phyloP scores from a whole-genome alignment of 2,797 vertebrate species.

The Phoxinus dragarum region DNA sequence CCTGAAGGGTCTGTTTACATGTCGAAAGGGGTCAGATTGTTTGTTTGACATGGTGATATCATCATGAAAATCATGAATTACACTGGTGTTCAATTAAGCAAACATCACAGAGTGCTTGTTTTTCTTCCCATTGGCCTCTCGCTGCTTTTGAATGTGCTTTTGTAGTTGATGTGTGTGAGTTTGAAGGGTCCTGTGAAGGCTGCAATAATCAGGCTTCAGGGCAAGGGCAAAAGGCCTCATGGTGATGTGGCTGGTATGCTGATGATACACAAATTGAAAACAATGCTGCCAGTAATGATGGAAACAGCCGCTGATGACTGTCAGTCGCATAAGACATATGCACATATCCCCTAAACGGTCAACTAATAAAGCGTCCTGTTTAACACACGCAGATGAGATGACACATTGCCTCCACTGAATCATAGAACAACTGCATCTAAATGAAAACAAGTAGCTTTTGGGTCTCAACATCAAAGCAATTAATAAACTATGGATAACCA shows the following conservation, averaged over 20 bases:
- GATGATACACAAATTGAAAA: slow-evolving; percentile 22
- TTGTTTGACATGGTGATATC: slow-evolving; percentile 67
- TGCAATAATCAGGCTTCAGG: slow-evolving; percentile 13
- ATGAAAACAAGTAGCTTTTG: slow-evolving; percentile 84
- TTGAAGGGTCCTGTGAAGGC: slow-evolving; percentile 27
- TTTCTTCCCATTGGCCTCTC: slow-evolving; percentile 60
- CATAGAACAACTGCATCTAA: slow-evolving; percentile 81
- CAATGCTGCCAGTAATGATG: slow-evolving; percentile 49
- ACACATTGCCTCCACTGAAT: slow-evolving; percentile 77
- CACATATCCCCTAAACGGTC: slow-evolving; percentile 35
- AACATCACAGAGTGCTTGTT: slow-evolving; percentile 53
- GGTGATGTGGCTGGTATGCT: slow-evolving; percentile 9
- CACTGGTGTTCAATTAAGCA: slow-evolving; percentile 50
- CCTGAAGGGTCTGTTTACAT: slow-evolving; percentile 59
- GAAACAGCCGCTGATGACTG: slow-evolving; percentile 40
- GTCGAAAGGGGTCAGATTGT: slow-evolving; percentile 66
- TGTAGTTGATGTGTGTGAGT: not conserved
- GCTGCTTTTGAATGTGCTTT: not conserved
- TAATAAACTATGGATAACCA: slow-evolving; percentile 85
- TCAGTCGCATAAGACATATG: slow-evolving; percentile 8
- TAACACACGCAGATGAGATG: slow-evolving; percentile 84
- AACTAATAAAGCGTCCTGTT: slow-evolving; percentile 79
- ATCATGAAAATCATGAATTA: slow-evolving; percentile 67
- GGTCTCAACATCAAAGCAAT: slow-evolving; percentile 83
- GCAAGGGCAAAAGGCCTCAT: not conserved